Evolutionary conservation across 1,140 invertebrate genomes (phyloP).

Genomic region (Bombyx mori): ASM3026992v2 NC_085129.1:5874501-5875000

Average conservation of each 20-base stretch:
- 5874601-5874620: too few relatives aligned
- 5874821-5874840: constrained; percentile 64
- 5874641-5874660: too few relatives aligned
- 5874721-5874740: constrained; percentile 40
- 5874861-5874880: constrained; percentile 59
- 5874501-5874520: too few relatives aligned
- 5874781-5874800: constrained; percentile 24
- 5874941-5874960: constrained; percentile 4
- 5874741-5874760: constrained; percentile 39
- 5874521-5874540: too few relatives aligned
- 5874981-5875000: too few relatives aligned
- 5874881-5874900: constrained; percentile 55
- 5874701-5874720: constrained; percentile 27
- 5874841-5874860: constrained; percentile 65
- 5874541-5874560: too few relatives aligned
- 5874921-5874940: constrained; percentile 23
- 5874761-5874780: constrained; percentile 40
- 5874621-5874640: too few relatives aligned
- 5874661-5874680: too few relatives aligned
- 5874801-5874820: constrained; percentile 48
- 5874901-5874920: constrained; percentile 22
- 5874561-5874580: too few relatives aligned
- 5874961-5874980: too few relatives aligned
- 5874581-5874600: too few relatives aligned
- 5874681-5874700: constrained; percentile 16